Conservation (phyloP, 2,797 vertebrate genomes). For the Poecile montanus region DNA sequence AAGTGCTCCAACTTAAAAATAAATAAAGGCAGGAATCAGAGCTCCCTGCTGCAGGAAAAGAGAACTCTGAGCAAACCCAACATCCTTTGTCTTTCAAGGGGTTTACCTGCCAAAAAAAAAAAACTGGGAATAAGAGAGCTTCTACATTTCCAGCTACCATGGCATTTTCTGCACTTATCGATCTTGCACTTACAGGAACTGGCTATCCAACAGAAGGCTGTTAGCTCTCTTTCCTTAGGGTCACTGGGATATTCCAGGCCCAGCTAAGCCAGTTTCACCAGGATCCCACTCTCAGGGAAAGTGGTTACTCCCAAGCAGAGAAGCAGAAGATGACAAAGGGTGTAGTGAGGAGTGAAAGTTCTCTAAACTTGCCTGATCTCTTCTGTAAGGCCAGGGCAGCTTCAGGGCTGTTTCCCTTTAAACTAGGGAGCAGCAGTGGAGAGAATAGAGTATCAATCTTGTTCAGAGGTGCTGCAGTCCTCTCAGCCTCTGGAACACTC, state of each 20-base stretch:
- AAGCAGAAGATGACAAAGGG: not conserved
- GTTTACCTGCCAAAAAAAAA: not conserved
- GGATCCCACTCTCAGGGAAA: too few relatives aligned
- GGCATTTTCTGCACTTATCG: not conserved
- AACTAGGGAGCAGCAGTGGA: not conserved
- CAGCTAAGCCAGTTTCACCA: not conserved
- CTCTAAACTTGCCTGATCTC: not conserved
- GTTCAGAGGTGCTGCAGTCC: not conserved
- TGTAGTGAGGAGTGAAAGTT: not conserved
- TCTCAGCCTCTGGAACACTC: not conserved
- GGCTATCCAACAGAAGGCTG: not conserved
- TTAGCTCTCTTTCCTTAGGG: not conserved
- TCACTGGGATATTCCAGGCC: not conserved
- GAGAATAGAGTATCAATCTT: not conserved
- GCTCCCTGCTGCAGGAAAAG: not conserved
- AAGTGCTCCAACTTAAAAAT: not conserved
- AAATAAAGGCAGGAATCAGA: not conserved
- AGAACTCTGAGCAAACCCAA: not conserved
- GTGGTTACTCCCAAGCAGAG: not conserved
- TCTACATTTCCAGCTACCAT: not conserved
- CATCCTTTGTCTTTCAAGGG: not conserved
- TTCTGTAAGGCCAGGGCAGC: not conserved
- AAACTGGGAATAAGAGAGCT: not conserved
- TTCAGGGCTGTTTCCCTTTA: not conserved
- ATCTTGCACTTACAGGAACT: not conserved